phyloP scores from a whole-genome alignment of 2,797 vertebrate species.

The Coccyzus lansbergi region DNA sequence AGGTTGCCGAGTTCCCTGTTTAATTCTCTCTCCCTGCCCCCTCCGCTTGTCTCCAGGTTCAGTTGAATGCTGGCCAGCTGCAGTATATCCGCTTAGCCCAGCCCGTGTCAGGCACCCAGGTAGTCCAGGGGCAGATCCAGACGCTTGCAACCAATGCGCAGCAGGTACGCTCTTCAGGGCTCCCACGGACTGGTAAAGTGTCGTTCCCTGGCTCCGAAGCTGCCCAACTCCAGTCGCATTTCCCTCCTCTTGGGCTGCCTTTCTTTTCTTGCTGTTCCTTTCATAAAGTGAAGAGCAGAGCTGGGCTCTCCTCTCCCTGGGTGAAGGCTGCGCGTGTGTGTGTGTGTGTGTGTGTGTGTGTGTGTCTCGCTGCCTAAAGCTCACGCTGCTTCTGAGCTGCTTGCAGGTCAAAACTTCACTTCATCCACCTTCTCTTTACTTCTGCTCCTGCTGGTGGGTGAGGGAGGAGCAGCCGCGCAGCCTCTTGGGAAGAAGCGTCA shows the following conservation, averaged over 20 bases:
- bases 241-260: background rate
- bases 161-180: conserved; percentile 84
- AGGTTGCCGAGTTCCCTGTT: conserved; percentile 22
- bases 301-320: background rate
- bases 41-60: conserved; percentile 82
- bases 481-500: background rate
- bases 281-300: background rate
- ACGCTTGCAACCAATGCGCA: conserved; percentile 93
- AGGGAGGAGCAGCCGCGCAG: conserved; percentile 12
- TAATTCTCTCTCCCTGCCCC: conserved; percentile 51
- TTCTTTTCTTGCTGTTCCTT: background rate
- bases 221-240: background rate
- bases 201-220: background rate
- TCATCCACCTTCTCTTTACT: conserved; percentile 15
- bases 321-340: conserved; percentile 22
- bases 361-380: background rate
- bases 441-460: conserved; percentile 40
- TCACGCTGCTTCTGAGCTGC: conserved; percentile 14
- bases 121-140: conserved; percentile 99
- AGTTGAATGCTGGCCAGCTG: conserved; percentile 94
- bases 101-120: conserved; percentile 95
- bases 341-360: background rate
- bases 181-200: background rate
- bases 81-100: conserved; percentile 98
- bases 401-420: background rate